Conservation (phyloP, 2,888 invertebrate species). For the Cryptophagus acutangulus region DNA sequence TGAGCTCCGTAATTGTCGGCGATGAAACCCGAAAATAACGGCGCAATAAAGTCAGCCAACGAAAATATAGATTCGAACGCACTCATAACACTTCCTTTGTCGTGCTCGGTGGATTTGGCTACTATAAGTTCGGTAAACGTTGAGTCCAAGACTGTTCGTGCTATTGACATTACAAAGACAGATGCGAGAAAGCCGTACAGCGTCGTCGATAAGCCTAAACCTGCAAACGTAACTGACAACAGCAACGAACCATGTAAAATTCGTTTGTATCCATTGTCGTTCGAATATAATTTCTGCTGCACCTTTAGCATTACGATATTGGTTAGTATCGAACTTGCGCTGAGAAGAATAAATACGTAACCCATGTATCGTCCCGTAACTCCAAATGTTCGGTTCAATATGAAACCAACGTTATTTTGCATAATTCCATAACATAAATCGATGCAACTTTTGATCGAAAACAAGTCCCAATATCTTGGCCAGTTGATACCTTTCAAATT, state of each 20-base stretch:
- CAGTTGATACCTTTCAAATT: constrained; percentile 20
- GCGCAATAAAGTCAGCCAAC: constrained; percentile 17
- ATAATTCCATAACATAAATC: constrained; percentile 16
- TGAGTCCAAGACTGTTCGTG: constrained; percentile 16
- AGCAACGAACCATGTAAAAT: constrained; percentile 13
- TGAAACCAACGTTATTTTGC: constrained; percentile 16
- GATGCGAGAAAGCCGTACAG: constrained; percentile 13
- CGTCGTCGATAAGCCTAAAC: not conserved
- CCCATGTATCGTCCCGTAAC: constrained; percentile 19
- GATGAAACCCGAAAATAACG: constrained; percentile 19
- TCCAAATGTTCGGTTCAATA: constrained; percentile 16
- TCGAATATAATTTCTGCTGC: constrained; percentile 12
- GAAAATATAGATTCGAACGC: constrained; percentile 20
- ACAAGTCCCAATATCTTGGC: constrained; percentile 18
- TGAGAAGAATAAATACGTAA: constrained; percentile 14
- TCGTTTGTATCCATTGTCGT: constrained; percentile 14
- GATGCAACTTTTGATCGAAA: constrained; percentile 18
- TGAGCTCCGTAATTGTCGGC: constrained; percentile 15
- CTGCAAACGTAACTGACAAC: constrained; percentile 9
- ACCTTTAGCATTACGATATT: constrained; percentile 20
- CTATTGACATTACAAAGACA: constrained; percentile 10
- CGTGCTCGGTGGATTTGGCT: constrained; percentile 15
- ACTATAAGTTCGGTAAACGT: constrained; percentile 18
- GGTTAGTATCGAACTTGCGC: constrained; percentile 13
- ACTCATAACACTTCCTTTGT: constrained; percentile 23